Conservation (phyloP, 2,888 invertebrate genomes). For the Adelphocoris suturalis region DNA sequence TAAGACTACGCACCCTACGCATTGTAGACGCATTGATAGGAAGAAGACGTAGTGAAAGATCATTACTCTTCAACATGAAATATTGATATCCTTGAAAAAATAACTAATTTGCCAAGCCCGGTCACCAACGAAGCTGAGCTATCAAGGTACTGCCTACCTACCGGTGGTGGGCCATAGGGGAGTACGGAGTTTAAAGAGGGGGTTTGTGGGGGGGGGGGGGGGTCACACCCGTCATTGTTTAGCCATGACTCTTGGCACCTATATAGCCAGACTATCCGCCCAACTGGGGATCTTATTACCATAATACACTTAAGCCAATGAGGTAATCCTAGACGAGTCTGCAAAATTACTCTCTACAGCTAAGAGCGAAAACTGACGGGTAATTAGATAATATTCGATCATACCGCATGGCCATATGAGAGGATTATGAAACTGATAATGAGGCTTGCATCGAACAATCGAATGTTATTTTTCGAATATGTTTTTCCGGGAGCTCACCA, state of each 20-base stretch:
- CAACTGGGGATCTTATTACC: background rate
- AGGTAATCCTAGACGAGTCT: background rate
- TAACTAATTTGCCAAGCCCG: background rate
- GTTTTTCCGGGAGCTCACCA: too few species aligned
- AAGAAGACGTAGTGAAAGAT: too few species aligned
- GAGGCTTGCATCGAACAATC: too few species aligned
- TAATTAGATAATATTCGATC: too few species aligned
- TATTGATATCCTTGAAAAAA: background rate
- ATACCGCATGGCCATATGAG: too few species aligned
- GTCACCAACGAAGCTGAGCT: background rate
- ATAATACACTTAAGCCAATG: background rate
- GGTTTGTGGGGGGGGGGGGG: background rate
- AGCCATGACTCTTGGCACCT: conserved; percentile 24
- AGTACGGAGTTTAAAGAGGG: background rate
- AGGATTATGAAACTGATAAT: too few species aligned
- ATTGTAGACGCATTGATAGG: too few species aligned
- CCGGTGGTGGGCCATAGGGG: background rate
- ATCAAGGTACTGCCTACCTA: background rate
- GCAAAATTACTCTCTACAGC: background rate
- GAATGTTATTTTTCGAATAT: too few species aligned
- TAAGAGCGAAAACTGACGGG: too few species aligned
- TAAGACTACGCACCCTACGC: too few species aligned
- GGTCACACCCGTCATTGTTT: conserved; percentile 18
- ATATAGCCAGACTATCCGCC: background rate
- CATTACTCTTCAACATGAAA: background rate